These are phyloP conservation scores for Stomatorhinus walkeri DNA, from an alignment of 2,797 vertebrate genomes.

Conservation along the genomic window DNA sequence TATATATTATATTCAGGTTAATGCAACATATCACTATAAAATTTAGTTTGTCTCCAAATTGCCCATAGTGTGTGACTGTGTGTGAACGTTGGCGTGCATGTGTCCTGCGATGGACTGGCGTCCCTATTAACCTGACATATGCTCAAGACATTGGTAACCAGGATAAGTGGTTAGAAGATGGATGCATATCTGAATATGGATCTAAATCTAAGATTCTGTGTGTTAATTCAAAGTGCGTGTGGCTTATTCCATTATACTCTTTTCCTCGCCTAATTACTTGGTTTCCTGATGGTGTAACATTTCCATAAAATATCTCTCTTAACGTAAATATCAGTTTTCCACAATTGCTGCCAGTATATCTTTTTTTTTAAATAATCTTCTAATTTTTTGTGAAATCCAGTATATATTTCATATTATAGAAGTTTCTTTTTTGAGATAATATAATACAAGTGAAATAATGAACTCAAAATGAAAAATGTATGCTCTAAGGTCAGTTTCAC, in stretches of 20 bases:
- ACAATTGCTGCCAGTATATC: neutral
- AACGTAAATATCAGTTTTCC: neutral
- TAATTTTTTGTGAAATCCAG: neutral
- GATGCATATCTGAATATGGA: neutral
- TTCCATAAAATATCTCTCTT: neutral
- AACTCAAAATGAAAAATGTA: slow-evolving; percentile 2
- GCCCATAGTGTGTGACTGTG: neutral
- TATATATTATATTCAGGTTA: neutral
- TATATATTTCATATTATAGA: neutral
- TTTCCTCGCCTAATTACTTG: neutral
- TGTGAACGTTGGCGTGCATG: neutral
- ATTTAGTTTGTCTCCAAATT: neutral
- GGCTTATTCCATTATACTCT: slow-evolving; percentile 3
- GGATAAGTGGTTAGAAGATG: neutral
- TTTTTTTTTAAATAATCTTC: neutral
- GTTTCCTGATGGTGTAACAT: neutral
- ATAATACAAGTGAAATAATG: neutral
- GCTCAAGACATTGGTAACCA: neutral
- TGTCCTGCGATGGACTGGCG: neutral
- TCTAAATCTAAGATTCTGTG: neutral
- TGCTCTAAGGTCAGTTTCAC: neutral
- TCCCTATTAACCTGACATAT: neutral
- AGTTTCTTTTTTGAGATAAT: neutral
- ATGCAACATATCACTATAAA: neutral
- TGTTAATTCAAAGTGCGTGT: neutral